Evolutionary conservation across 1,140 invertebrate genomes (phyloP), one percentile per base, ranked within the genome.

Genomic region (Araneus ventricosus): DNA sequence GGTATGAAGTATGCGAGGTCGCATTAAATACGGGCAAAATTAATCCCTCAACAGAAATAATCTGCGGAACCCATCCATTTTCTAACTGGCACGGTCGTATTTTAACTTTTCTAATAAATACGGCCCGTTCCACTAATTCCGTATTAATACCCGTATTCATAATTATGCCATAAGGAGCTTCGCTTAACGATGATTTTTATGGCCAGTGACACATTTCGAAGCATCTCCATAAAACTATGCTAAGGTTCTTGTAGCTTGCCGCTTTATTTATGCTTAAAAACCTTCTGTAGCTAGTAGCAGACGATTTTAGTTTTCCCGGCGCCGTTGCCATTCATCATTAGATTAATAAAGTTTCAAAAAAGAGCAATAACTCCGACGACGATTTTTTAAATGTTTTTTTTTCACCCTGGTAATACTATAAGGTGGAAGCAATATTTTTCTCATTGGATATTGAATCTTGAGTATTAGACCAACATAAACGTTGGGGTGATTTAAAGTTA

Each of bases 21-120:
- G 57, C 37, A 86, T 92, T 82, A 92, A 92, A 92, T 82, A 84
- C 59, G 82, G 30, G 61, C n/a, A 70, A 92, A 92, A 92, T 92
- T 92, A 92, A 92, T 92, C 90, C 90, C 90, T 92, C 41, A 41
- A 86, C 90, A 92, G 82, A 86, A 86, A 86, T 85, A 92, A 86
- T 86, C 82, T 70, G 37, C 59, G 22, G 41, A 45, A 34, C 82
- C 90, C 90, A 92, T 92, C 41, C 82, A 85, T 70, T 86, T 67
- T 27, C 67, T 30, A 22, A 37, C 45, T 17, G 57, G 39, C 39
- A n/a, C 34, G 67, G 90, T 70, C 82, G 80, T 92, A 92, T 92
- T 92, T 92, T 92, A 92, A 61, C 82, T 84, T 88, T 75, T 34
- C 79, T 92, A 92, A 92, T 92, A 92, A 92, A 92, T 92, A 86